Evolutionary conservation across 2,888 invertebrate genomes (phyloP).

Genomic region (Tiphia femorata): DNA sequence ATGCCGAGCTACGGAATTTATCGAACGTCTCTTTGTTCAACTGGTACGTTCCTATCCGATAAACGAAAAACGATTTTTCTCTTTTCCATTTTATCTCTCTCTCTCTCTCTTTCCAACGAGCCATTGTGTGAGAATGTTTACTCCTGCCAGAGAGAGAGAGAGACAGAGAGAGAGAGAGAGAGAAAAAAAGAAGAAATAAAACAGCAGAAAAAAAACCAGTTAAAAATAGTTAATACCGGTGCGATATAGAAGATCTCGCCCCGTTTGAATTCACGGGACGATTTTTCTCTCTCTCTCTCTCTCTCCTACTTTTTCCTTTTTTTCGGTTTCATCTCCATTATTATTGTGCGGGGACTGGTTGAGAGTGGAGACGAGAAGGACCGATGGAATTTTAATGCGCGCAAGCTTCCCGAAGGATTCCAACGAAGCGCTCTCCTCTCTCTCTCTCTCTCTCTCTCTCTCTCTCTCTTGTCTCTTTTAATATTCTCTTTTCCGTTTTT

Average conservation of each 20-base stretch:
- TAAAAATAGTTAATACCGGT: too few species aligned
- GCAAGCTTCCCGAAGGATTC: neutral
- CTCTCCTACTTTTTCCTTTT: too few species aligned
- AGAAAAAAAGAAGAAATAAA: conserved; percentile 11
- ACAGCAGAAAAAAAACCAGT: too few species aligned
- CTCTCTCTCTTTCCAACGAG: too few species aligned
- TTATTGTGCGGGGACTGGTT: conserved; percentile 17
- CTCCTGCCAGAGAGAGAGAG: neutral
- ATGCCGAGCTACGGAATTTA: too few species aligned
- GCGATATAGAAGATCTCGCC: too few species aligned
- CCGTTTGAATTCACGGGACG: too few species aligned
- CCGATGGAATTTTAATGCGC: neutral
- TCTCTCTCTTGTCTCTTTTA: neutral
- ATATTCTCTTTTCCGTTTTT: too few species aligned
- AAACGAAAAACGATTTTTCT: neutral
- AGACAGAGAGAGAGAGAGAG: neutral
- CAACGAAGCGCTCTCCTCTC: conserved; percentile 11
- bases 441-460: conserved; percentile 1
- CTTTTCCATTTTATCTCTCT: neutral
- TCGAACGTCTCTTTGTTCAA: too few species aligned
- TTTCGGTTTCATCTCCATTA: too few species aligned
- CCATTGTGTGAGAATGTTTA: neutral
- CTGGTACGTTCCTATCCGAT: too few species aligned
- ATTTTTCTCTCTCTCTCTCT: too few species aligned
- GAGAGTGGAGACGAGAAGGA: neutral